These are phyloP conservation scores for Lagocephalus sceleratus DNA, from an alignment of 2,797 vertebrate genomes.

Conservation along the genomic window DNA sequence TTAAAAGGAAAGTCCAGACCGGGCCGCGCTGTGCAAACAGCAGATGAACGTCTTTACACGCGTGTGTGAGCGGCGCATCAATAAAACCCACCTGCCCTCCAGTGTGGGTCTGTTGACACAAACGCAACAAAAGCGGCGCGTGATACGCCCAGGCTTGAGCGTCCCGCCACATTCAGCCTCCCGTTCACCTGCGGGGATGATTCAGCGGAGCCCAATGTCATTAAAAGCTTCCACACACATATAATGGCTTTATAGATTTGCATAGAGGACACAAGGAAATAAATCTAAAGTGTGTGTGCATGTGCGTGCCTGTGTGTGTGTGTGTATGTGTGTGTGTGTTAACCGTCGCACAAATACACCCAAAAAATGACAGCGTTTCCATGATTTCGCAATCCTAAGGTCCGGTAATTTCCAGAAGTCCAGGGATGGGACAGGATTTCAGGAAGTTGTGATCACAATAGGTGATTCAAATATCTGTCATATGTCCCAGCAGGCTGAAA, in stretches of 20 bases:
- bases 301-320: background rate
- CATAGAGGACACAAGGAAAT: slow-evolving; percentile 6
- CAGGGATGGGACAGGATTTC: too few relatives aligned
- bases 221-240: slow-evolving; percentile 53
- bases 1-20: slow-evolving; percentile 26
- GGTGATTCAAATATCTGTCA: too few relatives aligned
- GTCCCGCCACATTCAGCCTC: slow-evolving; percentile 52
- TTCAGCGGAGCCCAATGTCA: slow-evolving; percentile 54
- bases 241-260: slow-evolving; percentile 41
- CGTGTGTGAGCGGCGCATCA: slow-evolving; percentile 49
- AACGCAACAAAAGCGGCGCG: slow-evolving; percentile 61
- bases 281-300: slow-evolving; percentile 3
- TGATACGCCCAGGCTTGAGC: slow-evolving; percentile 54
- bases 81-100: slow-evolving; percentile 74
- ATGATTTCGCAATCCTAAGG: too few relatives aligned
- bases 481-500: too few relatives aligned
- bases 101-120: slow-evolving; percentile 66
- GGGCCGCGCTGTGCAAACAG: slow-evolving; percentile 57
- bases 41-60: slow-evolving; percentile 51
- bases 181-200: slow-evolving; percentile 54
- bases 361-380: too few relatives aligned
- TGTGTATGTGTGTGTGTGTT: too few relatives aligned
- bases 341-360: too few relatives aligned
- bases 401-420: too few relatives aligned
- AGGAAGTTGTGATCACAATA: too few relatives aligned